Conservation (phyloP, 2,888 invertebrate genomes). For the Spodoptera exigua region DNA sequence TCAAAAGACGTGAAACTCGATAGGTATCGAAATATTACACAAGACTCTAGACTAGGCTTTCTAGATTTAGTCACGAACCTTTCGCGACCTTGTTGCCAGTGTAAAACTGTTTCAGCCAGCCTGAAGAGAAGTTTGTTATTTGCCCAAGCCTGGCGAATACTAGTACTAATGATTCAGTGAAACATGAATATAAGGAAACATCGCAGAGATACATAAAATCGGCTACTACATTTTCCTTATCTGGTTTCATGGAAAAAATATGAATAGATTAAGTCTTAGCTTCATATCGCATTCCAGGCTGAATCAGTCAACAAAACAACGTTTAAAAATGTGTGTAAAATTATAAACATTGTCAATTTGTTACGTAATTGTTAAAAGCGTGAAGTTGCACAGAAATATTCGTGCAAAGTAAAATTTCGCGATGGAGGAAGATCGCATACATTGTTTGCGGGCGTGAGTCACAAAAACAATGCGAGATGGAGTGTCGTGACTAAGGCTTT, state of each 20-base stretch:
- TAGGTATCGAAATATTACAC: slow-evolving; percentile 66
- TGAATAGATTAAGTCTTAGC: slow-evolving; percentile 25
- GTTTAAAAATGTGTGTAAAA: slow-evolving; percentile 33
- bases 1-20: slow-evolving; percentile 66
- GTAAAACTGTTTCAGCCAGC: slow-evolving; percentile 60
- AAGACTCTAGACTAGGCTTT: slow-evolving; percentile 73
- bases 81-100: slow-evolving; percentile 67
- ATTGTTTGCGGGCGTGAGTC: slow-evolving; percentile 78
- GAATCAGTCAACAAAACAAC: slow-evolving; percentile 28
- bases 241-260: slow-evolving; percentile 42
- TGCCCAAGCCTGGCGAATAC: neutral
- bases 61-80: slow-evolving; percentile 72
- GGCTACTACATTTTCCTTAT: slow-evolving; percentile 38
- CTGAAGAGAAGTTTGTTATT: slow-evolving; percentile 49
- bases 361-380: slow-evolving; percentile 46
- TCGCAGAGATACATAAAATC: slow-evolving; percentile 18
- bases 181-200: slow-evolving; percentile 24
- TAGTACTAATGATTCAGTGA: slow-evolving; percentile 1
- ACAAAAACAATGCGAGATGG: slow-evolving; percentile 76
- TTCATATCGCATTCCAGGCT: slow-evolving; percentile 22
- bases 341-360: slow-evolving; percentile 38
- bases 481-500: slow-evolving; percentile 82
- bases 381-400: slow-evolving; percentile 28
- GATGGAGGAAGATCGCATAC: slow-evolving; percentile 69
- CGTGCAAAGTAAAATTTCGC: slow-evolving; percentile 60